Base-by-base conservation (phyloP, 1,140 invertebrate genomes). In the Neomicropteryx cornuta region DNA sequence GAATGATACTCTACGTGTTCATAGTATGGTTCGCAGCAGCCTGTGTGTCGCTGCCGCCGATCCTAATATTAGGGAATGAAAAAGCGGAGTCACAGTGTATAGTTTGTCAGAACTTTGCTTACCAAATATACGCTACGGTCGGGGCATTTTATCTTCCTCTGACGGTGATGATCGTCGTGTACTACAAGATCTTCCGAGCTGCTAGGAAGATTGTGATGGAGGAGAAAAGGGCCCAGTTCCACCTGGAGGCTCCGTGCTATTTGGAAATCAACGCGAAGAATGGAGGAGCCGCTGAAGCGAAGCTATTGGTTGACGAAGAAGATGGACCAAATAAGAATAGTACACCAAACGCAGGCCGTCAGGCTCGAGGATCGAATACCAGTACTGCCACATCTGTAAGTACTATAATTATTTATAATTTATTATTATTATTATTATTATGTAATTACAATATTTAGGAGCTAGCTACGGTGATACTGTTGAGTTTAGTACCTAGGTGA, bases 61-160 rank as follows among this genome's bases (percentile, higher is more conserved):
- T 91, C 27, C 70, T 94, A 29, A 86, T 92, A 47, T 70, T 92
- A 37, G 89, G 88, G 24, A 93, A 92, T 63, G 86, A 87, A 58
- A 79, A 89, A 60, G 75, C 73, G 19, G 76, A 75, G n/a, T 72
- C 75, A 2, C 76, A 77, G 29, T 93, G 88, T 59, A 70, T 76
- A 18, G 86, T 92, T 18, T 89, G 83, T 41, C 86, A 90, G 57
- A 84, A 87, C 57, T 84, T 85, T 56, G 84, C 76, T 44, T 93
- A 86, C 62, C 87, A 90, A 64, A 81, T 92, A 33, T 93, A 92
- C 60, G 90, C 88, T 17, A 92, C 88, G 1, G 66, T 90, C 39
- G 83, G 84, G 23, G 89, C 86, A 30, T 93, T 93, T 66, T 93
- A 92, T 63, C 77, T 93, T 46, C 89, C 89, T 0, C 62, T 92